Conservation (phyloP, 2,888 invertebrate species). For the Fabriciana adippe region DNA sequence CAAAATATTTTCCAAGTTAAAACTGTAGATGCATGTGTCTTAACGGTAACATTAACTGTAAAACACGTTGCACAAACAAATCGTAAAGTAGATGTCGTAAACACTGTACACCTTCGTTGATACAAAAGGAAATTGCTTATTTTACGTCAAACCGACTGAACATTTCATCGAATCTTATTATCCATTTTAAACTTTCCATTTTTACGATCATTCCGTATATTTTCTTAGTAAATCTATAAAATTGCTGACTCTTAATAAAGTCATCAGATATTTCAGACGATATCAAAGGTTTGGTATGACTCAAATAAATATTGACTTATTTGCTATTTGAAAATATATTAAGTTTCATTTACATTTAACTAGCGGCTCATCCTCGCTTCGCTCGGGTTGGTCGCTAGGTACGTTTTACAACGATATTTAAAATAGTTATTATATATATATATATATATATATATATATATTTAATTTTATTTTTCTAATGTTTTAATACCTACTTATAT, state of each 20-base stretch:
- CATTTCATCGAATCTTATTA: slow-evolving; percentile 66
- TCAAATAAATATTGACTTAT: no score
- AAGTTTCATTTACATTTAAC: neutral
- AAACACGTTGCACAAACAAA: slow-evolving; percentile 59
- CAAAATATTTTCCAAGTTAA: neutral
- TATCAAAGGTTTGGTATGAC: neutral
- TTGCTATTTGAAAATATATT: neutral
- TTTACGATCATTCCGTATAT: slow-evolving; percentile 53
- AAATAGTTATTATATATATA: no score
- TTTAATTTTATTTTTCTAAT: no score
- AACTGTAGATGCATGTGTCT: neutral
- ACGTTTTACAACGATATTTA: no score
- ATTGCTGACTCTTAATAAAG: neutral
- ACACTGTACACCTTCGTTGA: slow-evolving; percentile 73
- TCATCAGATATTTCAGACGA: neutral
- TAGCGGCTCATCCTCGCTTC: no score
- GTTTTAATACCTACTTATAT: no score
- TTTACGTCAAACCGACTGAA: slow-evolving; percentile 72
- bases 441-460: no score
- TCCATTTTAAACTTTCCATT: slow-evolving; percentile 53
- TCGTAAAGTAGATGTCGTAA: slow-evolving; percentile 74
- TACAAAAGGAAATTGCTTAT: slow-evolving; percentile 79
- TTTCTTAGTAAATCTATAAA: slow-evolving; percentile 8
- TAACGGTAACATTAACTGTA: neutral
- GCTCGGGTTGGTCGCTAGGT: no score